phyloP scores from a whole-genome alignment of 2,797 vertebrate species.

The Muraenolepis orangiensis region DNA sequence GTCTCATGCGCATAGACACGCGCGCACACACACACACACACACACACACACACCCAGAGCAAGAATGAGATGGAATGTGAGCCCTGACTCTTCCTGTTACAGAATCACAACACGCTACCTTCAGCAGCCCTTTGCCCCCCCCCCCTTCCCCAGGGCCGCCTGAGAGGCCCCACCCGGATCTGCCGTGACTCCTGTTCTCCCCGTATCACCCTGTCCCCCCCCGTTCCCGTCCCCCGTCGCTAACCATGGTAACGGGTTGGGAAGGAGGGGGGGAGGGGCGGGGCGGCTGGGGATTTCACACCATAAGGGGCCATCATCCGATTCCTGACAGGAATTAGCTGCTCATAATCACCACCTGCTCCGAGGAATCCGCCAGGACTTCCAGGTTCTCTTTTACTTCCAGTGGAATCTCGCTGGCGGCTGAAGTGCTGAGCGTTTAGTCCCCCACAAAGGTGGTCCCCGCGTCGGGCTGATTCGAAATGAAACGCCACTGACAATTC shows the following conservation, averaged over 20 bases:
- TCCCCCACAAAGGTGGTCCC: slow-evolving; percentile 32
- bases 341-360: slow-evolving; percentile 43
- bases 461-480: slow-evolving; percentile 55
- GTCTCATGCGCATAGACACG: no score
- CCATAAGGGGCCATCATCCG: slow-evolving; percentile 23
- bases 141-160: slow-evolving; percentile 5
- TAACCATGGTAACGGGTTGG: slow-evolving; percentile 30
- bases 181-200: slow-evolving; percentile 11
- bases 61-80: slow-evolving; percentile 36
- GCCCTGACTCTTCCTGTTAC: slow-evolving; percentile 34
- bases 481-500: slow-evolving; percentile 46
- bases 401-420: neutral
- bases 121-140: slow-evolving; percentile 19
- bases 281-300: slow-evolving; percentile 36
- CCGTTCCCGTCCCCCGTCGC: slow-evolving; percentile 36
- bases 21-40: no score
- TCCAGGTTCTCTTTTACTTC: neutral
- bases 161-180: slow-evolving; percentile 15
- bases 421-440: slow-evolving; percentile 36
- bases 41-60: slow-evolving; percentile 20
- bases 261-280: slow-evolving; percentile 45
- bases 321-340: slow-evolving; percentile 20
- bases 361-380: neutral
- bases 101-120: neutral
- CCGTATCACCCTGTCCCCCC: no score